Evolutionary conservation across 2,797 vertebrate genomes (phyloP), one percentile per base, ranked within the genome.

Genomic region (Lagorchestes hirsutus): DNA sequence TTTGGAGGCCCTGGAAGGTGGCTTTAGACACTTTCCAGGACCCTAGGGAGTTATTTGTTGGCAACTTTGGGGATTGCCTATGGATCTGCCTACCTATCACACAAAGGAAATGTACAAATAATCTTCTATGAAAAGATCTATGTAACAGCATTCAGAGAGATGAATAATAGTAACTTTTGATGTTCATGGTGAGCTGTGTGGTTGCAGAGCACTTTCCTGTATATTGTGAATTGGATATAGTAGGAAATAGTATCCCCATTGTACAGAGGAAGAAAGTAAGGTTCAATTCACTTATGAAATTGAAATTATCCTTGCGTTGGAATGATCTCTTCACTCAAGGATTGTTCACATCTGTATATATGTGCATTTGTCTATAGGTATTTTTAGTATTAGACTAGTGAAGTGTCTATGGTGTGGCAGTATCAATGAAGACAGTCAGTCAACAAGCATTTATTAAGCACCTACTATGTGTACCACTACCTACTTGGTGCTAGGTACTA

Each of bases 11-110:
- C 54, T 50, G n/a, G 54, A 16, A 74, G n/a, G 18, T 24, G 59
- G 13, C 46, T 96, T 93, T 57, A 24, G 82, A 59, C 74, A 46
- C 91, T 3, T 5, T 40, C 67, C 50, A 95, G 50, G n/a, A 27
- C 82, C 87, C 34, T 9, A 52, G 58, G 58, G 10, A 92, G 3
- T 11, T 40, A 96, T 96, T 92, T 28, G 0, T 58, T 67, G 58
- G 90, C 90, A 54, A 82, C n/a, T 90, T 31, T 57, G 55, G 24
- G n/a, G 31, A 57, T 96, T 93, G 91, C 93, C 54, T 90, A 93
- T 52, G 13, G 54, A 54, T 96, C 54, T 56, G 96, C 95, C 90
- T 40, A 54, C 87, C 12, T 92, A 22, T 93, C 54, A 54, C 18
- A 55, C 31, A 40, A 24, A 91, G 50, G n/a, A 92, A 92, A 95